Evolutionary conservation across 2,113 vertebrate genomes (phyloP).

Genomic region (Campylorhamphus procurvoides): DNA sequence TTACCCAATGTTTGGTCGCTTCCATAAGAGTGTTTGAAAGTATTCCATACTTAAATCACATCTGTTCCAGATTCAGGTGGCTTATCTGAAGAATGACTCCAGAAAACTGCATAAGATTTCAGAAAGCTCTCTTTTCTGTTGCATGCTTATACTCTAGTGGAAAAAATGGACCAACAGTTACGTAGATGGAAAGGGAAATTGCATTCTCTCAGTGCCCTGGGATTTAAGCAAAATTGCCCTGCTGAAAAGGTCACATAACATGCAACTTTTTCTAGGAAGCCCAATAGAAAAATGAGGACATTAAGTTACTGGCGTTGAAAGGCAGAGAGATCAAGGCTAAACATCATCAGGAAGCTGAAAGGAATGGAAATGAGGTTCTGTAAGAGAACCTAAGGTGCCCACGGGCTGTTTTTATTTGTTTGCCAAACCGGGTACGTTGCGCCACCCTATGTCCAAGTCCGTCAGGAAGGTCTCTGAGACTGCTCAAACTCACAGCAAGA

Average conservation of each 20-base stretch:
- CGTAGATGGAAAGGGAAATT: not conserved
- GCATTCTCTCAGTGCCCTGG: not conserved
- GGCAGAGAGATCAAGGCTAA: not conserved
- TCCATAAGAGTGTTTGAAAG: not conserved
- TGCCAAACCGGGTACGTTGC: not conserved
- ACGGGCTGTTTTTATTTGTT: not conserved
- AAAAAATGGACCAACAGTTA: not conserved
- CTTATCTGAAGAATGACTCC: not conserved
- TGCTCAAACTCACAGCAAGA: not conserved
- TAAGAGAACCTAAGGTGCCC: not conserved
- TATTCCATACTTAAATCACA: not conserved
- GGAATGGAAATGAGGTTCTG: not conserved
- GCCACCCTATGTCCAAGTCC: not conserved
- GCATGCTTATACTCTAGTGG: not conserved
- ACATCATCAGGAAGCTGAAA: not conserved
- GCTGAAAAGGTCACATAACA: not conserved
- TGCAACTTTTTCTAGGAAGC: not conserved
- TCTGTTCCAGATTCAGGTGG: not conserved
- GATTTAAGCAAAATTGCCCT: not conserved
- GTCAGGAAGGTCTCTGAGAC: not conserved
- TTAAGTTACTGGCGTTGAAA: not conserved
- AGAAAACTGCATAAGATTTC: not conserved
- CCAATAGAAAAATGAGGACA: not conserved
- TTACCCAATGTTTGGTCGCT: not conserved
- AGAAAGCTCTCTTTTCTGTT: not conserved